Conservation (phyloP, 2,797 vertebrate species). For the Octomys mimax region DNA sequence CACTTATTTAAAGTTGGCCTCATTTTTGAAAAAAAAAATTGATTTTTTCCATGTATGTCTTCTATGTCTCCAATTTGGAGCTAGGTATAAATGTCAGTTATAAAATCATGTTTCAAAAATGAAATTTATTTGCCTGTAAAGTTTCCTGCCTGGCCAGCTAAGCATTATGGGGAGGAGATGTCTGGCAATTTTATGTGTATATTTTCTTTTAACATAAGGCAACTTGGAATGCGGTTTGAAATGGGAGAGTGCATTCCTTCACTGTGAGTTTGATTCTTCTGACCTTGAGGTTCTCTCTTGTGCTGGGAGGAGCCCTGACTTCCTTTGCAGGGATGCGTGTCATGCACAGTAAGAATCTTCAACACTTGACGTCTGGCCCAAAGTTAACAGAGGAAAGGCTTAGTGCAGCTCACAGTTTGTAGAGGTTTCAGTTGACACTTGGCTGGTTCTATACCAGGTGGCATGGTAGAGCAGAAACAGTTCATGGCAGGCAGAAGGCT, state of each 20-base stretch:
- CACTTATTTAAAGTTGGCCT: neutral
- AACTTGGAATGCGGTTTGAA: neutral
- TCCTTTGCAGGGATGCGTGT: neutral
- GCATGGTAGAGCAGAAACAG: neutral
- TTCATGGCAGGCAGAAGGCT: neutral
- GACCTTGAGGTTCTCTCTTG: neutral
- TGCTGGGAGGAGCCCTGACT: neutral
- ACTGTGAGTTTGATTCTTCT: neutral
- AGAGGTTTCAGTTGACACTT: neutral
- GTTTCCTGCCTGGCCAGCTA: neutral
- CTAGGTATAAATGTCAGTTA: neutral
- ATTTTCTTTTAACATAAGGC: neutral
- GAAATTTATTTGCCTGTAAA: neutral
- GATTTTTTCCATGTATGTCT: neutral
- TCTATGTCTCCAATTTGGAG: neutral
- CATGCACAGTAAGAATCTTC: neutral
- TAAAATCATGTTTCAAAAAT: constrained; percentile 19
- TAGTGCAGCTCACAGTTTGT: neutral
- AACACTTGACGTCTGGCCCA: neutral
- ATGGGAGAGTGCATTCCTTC: neutral
- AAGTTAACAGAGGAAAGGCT: neutral
- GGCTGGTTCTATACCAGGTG: neutral
- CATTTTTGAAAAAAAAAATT: neutral
- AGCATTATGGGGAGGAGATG: neutral
- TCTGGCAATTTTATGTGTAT: neutral